These are phyloP conservation scores for Smutsia gigantea DNA, from an alignment of 2,797 vertebrate genomes.

Conservation along the genomic window DNA sequence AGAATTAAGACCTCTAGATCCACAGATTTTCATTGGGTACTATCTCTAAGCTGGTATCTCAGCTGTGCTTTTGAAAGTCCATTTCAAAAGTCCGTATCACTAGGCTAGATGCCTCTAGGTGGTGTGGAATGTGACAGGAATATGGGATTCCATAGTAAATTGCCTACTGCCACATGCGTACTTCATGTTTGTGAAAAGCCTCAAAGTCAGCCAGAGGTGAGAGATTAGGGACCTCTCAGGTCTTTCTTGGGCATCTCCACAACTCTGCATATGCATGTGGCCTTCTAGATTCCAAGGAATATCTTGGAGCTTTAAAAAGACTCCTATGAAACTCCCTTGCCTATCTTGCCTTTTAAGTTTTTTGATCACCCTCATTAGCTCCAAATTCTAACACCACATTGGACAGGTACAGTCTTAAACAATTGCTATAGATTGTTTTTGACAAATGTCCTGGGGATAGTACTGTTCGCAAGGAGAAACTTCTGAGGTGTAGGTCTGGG, in stretches of 20 bases:
- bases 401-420: not conserved
- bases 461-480: not conserved
- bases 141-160: not conserved
- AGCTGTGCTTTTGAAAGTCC: not conserved
- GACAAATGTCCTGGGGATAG: not conserved
- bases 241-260: not conserved
- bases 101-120: not conserved
- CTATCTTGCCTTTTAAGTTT: not conserved
- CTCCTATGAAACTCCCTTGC: not conserved
- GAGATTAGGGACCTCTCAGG: not conserved
- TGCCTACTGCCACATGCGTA: not conserved
- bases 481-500: not conserved
- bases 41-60: not conserved
- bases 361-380: not conserved
- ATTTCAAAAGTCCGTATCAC: not conserved
- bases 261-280: not conserved
- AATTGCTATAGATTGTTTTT: not conserved
- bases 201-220: not conserved
- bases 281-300: not conserved
- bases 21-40: not conserved
- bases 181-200: not conserved
- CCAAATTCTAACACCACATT: not conserved
- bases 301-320: not conserved
- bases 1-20: not conserved
- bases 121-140: not conserved